Conservation (phyloP, 2,888 invertebrate genomes). For the Sarcophaga subvicina region DNA sequence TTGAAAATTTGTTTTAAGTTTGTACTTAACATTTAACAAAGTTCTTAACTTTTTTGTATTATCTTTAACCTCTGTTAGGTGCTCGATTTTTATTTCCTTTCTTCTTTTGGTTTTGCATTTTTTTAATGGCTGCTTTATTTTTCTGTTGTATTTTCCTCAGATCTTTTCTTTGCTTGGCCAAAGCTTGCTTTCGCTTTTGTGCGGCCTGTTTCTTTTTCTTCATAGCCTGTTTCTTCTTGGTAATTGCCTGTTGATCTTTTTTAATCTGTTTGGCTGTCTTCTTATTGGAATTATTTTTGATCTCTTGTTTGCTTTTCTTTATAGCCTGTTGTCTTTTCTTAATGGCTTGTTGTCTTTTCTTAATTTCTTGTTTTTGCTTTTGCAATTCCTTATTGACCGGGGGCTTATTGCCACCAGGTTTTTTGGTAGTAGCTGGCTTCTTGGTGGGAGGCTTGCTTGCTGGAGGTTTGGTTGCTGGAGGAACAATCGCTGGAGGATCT, state of each 20-base stretch:
- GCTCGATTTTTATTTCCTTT: background rate
- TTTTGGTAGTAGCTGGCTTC: background rate
- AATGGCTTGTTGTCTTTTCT: too few relatives aligned
- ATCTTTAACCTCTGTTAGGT: background rate
- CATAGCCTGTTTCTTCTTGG: too few relatives aligned
- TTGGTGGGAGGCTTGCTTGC: too few relatives aligned
- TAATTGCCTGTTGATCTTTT: background rate
- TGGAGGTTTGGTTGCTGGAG: background rate
- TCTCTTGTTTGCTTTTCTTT: too few relatives aligned
- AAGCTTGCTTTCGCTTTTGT: background rate
- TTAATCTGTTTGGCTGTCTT: background rate
- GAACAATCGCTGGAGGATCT: background rate
- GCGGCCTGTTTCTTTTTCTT: background rate
- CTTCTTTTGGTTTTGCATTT: too few relatives aligned
- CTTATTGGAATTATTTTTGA: background rate
- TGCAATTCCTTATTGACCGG: too few relatives aligned
- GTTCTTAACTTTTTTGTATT: background rate
- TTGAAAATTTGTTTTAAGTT: background rate
- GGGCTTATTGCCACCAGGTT: background rate
- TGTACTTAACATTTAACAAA: background rate
- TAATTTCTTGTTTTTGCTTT: too few relatives aligned
- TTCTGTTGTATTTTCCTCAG: background rate
- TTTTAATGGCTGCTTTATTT: too few relatives aligned
- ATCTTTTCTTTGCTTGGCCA: background rate
- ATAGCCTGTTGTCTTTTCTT: too few relatives aligned